These are phyloP conservation scores for Exocentrus adspersus DNA, from an alignment of 2,888 invertebrate genomes.

Conservation along the genomic window DNA sequence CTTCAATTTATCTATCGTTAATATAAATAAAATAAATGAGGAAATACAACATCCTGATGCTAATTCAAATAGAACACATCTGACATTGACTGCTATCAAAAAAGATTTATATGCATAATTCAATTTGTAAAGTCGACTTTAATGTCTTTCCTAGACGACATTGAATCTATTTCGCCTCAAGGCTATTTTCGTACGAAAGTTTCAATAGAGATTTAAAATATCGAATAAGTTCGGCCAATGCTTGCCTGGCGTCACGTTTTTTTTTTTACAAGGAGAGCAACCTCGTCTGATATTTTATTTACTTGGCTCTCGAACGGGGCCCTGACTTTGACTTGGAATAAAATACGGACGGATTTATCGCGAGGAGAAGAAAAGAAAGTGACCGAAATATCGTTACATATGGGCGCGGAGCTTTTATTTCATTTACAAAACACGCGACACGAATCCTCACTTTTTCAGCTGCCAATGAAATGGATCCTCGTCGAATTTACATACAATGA, in stretches of 20 bases:
- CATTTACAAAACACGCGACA: constrained; percentile 21
- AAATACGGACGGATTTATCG: constrained; percentile 9
- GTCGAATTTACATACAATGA: constrained; percentile 39
- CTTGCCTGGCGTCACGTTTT: constrained; percentile 10
- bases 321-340: constrained; percentile 33
- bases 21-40: constrained; percentile 12
- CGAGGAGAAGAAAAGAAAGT: constrained; percentile 26
- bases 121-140: constrained; percentile 32
- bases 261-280: constrained; percentile 12
- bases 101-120: constrained; percentile 34
- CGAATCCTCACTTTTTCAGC: constrained; percentile 35
- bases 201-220: constrained; percentile 39
- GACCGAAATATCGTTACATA: constrained; percentile 19
- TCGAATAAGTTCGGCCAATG: constrained; percentile 33
- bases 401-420: constrained; percentile 13
- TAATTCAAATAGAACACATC: constrained; percentile 20
- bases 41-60: constrained; percentile 9
- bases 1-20: constrained; percentile 6
- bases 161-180: constrained; percentile 44
- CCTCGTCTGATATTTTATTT: constrained; percentile 14
- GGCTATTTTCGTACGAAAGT: constrained; percentile 39
- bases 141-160: constrained; percentile 37
- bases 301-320: constrained; percentile 23
- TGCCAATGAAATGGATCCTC: constrained; percentile 23
- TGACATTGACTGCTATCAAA: constrained; percentile 36